Percentiles rank a stretch among this genome's conserved stretches.
These are phyloP conservation scores for Pollicipes pollicipes DNA, from an alignment of 1,140 invertebrate species.

Conservation along the genomic window DNA sequence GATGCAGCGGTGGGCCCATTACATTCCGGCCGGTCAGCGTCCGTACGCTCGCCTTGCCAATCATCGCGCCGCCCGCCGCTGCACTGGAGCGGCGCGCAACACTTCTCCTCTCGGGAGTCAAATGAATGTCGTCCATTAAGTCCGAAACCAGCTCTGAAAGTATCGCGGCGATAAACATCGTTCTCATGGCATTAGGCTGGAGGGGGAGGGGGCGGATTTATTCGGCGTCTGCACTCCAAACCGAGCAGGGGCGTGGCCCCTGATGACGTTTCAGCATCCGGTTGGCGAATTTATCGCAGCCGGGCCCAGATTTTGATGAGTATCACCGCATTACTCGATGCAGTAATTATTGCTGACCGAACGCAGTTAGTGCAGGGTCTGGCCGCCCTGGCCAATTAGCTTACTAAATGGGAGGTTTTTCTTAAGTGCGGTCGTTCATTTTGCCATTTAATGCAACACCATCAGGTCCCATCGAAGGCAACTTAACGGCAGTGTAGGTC, in stretches of 20 bases:
- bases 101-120: no score
- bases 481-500: no score
- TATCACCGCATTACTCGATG: background rate
- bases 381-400: background rate
- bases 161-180: background rate
- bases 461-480: no score
- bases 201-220: background rate
- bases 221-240: background rate
- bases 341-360: background rate
- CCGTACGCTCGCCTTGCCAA: background rate
- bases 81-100: no score
- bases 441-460: no score
- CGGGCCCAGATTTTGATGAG: no score
- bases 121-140: no score
- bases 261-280: background rate
- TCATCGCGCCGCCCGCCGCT: background rate
- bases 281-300: background rate
- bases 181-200: background rate
- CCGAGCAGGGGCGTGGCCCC: background rate
- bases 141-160: no score
- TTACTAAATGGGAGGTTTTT: background rate
- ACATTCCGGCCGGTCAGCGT: no score
- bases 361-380: background rate
- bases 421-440: no score
- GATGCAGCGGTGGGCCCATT: no score